Base-by-base conservation (phyloP, 2,888 invertebrate genomes). In the Hyposoter didymator region DNA sequence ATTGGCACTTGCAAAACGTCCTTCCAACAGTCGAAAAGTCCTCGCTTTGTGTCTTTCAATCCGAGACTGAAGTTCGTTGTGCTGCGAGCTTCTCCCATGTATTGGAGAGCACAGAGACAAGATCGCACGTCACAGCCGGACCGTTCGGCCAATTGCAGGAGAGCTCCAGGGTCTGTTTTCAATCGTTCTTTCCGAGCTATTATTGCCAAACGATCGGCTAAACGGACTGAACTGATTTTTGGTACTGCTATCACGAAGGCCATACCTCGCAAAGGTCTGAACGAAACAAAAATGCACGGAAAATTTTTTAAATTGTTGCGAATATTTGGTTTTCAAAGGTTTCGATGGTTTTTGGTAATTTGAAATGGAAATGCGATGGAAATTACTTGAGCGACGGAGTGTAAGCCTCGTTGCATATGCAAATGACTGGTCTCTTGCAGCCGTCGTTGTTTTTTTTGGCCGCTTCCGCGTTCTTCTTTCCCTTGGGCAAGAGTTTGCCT, bases 331-430 rank as follows among this genome's bases (percentile, higher is more conserved):
- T 55, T 55, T 22, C 22, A 8, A 1, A 55, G n/a, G 1, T 22
- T 52, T 55, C 19, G 2, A 55, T 22, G 5, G n/a, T 8, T 52
- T 52, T 52, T 7, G 1, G 2, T 55, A 0, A 55, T 55, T n/a
- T 55, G 47, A 47, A 96, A 59, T 96, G 95, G 88, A 19, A 52
- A 52, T 52, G 17, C 10, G 10, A 22, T 97, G 96, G 84, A 98
- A 94, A 47, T 62, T 90, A 96, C 82, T 98, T 95, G 85, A 99
- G 94, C 0, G 99, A 96, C 0, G 98, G 97, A 6, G 97, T 97
- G 91, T 98, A 99, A 89, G 97, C 95, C 92, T 99, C 99, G 93
- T 99, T 99, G 92, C 99, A 99, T 87, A 99, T 99, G 92, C 99
- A 99, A 88, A 99, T 98, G 47, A 99, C 96, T 0, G 99, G 99